Base-by-base conservation (phyloP, 1,140 invertebrate species). In the Marisa cornuarietis region DNA sequence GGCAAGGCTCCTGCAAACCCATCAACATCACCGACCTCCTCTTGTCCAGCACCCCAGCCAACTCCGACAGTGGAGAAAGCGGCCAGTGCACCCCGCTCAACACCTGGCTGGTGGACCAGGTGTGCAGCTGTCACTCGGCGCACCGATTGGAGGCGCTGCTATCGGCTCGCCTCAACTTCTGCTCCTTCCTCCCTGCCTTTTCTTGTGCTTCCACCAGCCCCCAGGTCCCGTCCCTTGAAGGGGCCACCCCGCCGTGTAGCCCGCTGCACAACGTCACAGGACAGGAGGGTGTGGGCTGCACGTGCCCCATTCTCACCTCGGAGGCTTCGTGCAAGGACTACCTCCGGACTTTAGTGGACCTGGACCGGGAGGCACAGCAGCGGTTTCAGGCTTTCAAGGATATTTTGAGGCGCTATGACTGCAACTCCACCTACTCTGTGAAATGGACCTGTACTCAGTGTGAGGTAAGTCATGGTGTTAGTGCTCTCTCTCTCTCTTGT, bases 321-420 rank as follows among this genome's bases (percentile, higher is more conserved):
- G 42, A 26, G 18, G 14, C n/a, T 24, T 9, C 7, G 4, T 79
- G 78, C 51, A 11, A 13, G 24, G 78, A 71, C 26, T 79, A 71
- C 49, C 78, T 79, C 6, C n/a, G 61, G 26, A 22, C 26, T 2
- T n/a, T 72, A 42, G n/a, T 79, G 10, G 61, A n/a, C 10, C 24
- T 54, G 26, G 80, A 81, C 49, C 18, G 24, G 0, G 5, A 42
- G 26, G 76, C 62, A 16, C 62, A 81, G 76, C 18, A 54, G 22
- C 52, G n/a, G 8, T 81, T 65, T 63, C 49, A 62, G 42, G 62
- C 26, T 22, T 81, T 81, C 52, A 24, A 61, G 11, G 80, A 51
- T 58, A 61, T 81, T 79, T 72, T 81, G 22, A 20, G 58, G 20
- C 80, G 80, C 31, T 78, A 75, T n/a, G 77, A 81, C 80, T 81